Evolutionary conservation across 2,113 vertebrate species (phyloP).

Genomic region (Haliaeetus leucogaster): DNA sequence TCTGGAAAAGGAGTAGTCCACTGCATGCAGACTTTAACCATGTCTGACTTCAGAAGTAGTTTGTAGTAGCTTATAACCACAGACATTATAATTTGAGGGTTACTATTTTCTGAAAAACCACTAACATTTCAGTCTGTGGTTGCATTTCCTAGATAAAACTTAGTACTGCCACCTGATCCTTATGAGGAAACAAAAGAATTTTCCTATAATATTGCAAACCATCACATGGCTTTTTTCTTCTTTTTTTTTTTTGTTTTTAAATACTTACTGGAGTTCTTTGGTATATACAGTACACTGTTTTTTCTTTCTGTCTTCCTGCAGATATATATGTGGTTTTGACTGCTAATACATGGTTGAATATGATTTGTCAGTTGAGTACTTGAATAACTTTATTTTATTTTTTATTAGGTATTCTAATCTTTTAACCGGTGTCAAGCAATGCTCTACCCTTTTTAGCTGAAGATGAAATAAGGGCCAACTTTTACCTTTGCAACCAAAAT

Average conservation of each 20-base stretch:
- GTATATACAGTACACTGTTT: not conserved
- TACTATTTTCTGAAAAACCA: conserved; percentile 52
- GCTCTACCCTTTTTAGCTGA: not conserved
- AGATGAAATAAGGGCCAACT: not conserved
- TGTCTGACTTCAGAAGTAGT: conserved; percentile 44
- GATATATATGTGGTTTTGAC: not conserved
- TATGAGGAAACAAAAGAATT: conserved; percentile 52
- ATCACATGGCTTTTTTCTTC: not conserved
- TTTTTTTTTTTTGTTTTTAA: not conserved
- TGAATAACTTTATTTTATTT: not conserved
- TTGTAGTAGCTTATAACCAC: conserved; percentile 49
- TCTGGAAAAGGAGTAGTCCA: not conserved
- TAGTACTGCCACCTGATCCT: conserved; percentile 58
- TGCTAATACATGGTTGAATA: not conserved
- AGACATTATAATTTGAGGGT: conserved; percentile 64
- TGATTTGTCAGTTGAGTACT: not conserved
- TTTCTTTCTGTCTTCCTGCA: not conserved
- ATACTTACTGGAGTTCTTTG: not conserved
- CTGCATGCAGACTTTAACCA: not conserved
- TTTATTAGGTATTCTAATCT: not conserved
- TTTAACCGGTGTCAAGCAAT: not conserved
- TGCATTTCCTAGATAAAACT: conserved; percentile 66
- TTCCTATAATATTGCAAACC: conserved; percentile 8
- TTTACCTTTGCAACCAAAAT: not conserved
- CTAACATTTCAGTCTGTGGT: conserved; percentile 56